Evolutionary conservation across 2,797 vertebrate genomes (phyloP), one percentile per base, ranked within the genome.

Genomic region (Chloroceryle inda): DNA sequence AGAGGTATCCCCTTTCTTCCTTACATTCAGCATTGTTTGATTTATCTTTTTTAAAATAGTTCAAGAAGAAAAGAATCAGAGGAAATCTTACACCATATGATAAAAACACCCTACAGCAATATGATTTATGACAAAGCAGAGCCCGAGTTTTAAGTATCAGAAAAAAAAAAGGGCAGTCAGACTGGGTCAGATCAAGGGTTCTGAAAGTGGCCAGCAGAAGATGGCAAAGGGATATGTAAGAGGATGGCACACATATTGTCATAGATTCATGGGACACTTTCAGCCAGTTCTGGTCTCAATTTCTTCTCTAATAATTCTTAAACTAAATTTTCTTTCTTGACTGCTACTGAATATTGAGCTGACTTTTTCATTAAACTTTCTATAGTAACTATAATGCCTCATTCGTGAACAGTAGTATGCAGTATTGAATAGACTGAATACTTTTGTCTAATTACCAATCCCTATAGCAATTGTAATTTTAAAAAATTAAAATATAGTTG

Each of bases 351-450:
- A 83, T 89, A 92, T 56, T 72, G 58, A 92, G 62, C 47, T 92
- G 76, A 83, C 45, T 84, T 91, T 95, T 94, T 91, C 82, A 85
- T 88, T 88, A 88, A 81, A 78, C 79, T 94, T 53, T 68, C 64
- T 72, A 31, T 40, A 86, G 82, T 66, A 88, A 92, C 69, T 56
- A 44, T 49, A 84, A 78, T 72, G 53, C 9, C 58, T 93, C 82
- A 58, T 83, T 56, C 0, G 0, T 85, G 76, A 94, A 58, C 72
- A 80, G 40, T 3, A 67, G 61, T 37, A 47, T 69, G 62, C 89
- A 80, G 72, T 75, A 92, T 38, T 61, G 49, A 75, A 61, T 74
- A 80, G 50, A 52, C 35, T 59, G 53, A 94, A 59, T 44, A 59
- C 11, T 89, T 66, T 55, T 21, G 63, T 52, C 40, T 74, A 55